Conservation (phyloP, 2,113 vertebrate species). For the Pterocles burchelli region DNA sequence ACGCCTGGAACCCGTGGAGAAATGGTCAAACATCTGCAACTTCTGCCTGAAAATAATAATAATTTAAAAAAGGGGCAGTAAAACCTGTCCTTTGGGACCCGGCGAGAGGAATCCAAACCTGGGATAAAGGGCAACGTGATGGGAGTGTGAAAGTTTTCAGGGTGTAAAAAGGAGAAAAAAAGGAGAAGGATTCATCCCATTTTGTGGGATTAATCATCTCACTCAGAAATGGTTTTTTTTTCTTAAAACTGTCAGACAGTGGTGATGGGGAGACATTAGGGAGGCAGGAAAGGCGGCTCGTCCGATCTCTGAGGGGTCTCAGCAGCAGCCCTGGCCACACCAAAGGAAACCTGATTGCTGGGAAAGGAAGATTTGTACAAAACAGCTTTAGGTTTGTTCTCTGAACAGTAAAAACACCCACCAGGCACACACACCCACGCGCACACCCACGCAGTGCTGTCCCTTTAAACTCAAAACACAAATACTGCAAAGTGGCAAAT, state of each 20-base stretch:
- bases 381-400: slow-evolving; percentile 67
- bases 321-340: not conserved
- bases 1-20: not conserved
- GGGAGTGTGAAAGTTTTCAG: not conserved
- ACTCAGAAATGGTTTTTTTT: not conserved
- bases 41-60: not conserved
- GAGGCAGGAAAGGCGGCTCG: not conserved
- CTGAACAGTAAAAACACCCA: slow-evolving; percentile 63
- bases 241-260: not conserved
- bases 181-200: too few relatives aligned
- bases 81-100: fast-evolving
- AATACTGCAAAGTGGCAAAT: slow-evolving; percentile 81
- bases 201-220: not conserved
- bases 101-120: not conserved
- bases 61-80: not conserved
- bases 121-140: not conserved
- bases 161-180: not conserved
- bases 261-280: not conserved
- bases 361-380: slow-evolving; percentile 50
- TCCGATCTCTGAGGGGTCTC: not conserved
- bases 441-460: slow-evolving; percentile 60
- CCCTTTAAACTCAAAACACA: slow-evolving; percentile 68
- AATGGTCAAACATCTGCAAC: not conserved
- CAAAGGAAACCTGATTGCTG: slow-evolving; percentile 19
- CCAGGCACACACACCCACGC: not conserved